Percentiles rank a stretch among this genome's conserved stretches.
Evolutionary conservation across 2,113 vertebrate genomes (phyloP).

Genomic region (Rana temporaria): DNA sequence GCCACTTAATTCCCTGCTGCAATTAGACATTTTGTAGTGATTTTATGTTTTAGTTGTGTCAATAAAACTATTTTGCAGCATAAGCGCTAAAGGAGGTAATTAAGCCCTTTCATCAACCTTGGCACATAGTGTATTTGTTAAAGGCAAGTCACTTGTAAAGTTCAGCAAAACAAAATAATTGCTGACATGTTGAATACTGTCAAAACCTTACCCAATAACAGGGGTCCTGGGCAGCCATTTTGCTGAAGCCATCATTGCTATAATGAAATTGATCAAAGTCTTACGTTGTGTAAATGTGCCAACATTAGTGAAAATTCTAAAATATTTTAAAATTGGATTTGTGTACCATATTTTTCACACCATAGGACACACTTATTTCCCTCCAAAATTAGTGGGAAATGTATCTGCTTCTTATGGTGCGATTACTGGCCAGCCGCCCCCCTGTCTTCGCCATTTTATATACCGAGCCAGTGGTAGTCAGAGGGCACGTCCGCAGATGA

Average conservation of each 20-base stretch:
- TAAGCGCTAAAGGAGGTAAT: conserved; percentile 38
- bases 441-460: too few relatives aligned
- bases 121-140: conserved; percentile 36
- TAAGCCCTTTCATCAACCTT: conserved; percentile 42
- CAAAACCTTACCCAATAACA: neutral
- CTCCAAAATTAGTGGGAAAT: too few relatives aligned
- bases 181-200: conserved; percentile 24
- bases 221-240: neutral
- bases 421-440: too few relatives aligned
- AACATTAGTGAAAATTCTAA: neutral
- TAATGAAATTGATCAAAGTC: conserved; percentile 8
- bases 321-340: too few relatives aligned
- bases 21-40: conserved; percentile 49
- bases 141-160: conserved; percentile 35
- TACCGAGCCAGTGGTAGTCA: too few relatives aligned
- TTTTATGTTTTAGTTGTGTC: conserved; percentile 37
- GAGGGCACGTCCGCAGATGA: too few relatives aligned
- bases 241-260: neutral
- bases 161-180: conserved; percentile 22
- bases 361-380: too few relatives aligned
- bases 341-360: too few relatives aligned
- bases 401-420: too few relatives aligned
- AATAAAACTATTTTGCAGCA: conserved; percentile 51
- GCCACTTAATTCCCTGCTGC: conserved; percentile 15
- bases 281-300: neutral